Percentiles rank a stretch among this genome's conserved stretches.
Conservation (phyloP, 1,140 invertebrate species). For the Asbolus verrucosus region DNA sequence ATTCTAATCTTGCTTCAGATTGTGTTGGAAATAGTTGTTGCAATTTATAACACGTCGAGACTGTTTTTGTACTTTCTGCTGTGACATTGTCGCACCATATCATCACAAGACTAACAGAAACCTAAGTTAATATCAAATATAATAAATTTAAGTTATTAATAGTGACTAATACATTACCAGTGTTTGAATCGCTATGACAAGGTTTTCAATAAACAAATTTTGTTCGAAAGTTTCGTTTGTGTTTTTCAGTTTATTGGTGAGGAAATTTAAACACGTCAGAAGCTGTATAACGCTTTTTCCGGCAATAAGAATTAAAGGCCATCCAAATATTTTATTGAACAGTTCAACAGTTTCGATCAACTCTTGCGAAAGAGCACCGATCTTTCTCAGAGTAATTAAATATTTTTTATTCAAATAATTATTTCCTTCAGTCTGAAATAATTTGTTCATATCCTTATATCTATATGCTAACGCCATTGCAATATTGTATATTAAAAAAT, state of each 20-base stretch:
- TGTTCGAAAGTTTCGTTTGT: slow-evolving; percentile 4
- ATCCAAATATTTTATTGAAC: slow-evolving; percentile 22
- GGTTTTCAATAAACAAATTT: neutral
- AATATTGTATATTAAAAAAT: slow-evolving; percentile 22
- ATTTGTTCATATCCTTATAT: slow-evolving; percentile 10
- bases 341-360: slow-evolving; percentile 2
- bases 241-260: slow-evolving; percentile 8
- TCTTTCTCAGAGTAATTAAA: neutral
- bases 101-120: slow-evolving; percentile 17
- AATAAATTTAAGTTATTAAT: too few relatives aligned
- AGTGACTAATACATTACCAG: neutral
- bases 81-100: neutral
- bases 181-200: neutral
- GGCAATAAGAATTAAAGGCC: slow-evolving; percentile 3
- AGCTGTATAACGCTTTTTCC: slow-evolving; percentile 17
- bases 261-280: slow-evolving; percentile 14
- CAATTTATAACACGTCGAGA: slow-evolving; percentile 13
- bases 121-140: neutral
- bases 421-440: neutral
- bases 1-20: slow-evolving; percentile 13
- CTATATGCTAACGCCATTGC: neutral
- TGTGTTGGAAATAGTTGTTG: slow-evolving; percentile 12
- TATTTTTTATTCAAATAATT: slow-evolving; percentile 8
- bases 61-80: neutral
- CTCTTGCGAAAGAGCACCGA: neutral